Conservation (phyloP, 2,113 vertebrate species). For the Nycticebus coucang region DNA sequence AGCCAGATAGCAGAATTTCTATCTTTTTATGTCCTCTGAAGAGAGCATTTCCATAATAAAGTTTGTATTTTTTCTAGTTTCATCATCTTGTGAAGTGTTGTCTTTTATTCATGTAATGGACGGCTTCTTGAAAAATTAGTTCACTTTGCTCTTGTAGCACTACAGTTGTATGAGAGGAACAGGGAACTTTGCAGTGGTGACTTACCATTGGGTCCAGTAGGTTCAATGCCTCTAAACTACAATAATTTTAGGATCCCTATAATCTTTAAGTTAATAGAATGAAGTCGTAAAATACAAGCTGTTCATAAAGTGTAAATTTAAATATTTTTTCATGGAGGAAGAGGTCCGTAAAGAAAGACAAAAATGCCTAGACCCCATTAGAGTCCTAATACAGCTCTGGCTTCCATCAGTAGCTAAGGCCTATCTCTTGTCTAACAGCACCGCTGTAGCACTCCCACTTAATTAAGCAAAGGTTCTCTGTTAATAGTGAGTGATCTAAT, state of each 20-base stretch:
- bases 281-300: neutral
- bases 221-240: neutral
- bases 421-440: neutral
- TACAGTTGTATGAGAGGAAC: neutral
- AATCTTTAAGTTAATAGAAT: neutral
- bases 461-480: neutral
- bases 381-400: neutral
- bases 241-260: neutral
- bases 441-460: neutral
- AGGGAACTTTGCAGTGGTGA: neutral
- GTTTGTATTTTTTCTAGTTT: neutral
- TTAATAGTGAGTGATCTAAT: neutral
- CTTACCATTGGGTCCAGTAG: neutral
- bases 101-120: neutral
- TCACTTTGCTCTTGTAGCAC: neutral
- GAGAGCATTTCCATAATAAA: neutral
- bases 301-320: neutral
- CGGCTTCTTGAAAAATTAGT: neutral
- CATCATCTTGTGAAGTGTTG: neutral
- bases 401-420: neutral
- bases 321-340: neutral
- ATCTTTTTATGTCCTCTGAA: neutral
- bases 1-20: neutral
- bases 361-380: neutral
- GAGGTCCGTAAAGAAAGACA: neutral